phyloP scores from a whole-genome alignment of 2,888 invertebrate genomes.

The Morpho achilles region DNA sequence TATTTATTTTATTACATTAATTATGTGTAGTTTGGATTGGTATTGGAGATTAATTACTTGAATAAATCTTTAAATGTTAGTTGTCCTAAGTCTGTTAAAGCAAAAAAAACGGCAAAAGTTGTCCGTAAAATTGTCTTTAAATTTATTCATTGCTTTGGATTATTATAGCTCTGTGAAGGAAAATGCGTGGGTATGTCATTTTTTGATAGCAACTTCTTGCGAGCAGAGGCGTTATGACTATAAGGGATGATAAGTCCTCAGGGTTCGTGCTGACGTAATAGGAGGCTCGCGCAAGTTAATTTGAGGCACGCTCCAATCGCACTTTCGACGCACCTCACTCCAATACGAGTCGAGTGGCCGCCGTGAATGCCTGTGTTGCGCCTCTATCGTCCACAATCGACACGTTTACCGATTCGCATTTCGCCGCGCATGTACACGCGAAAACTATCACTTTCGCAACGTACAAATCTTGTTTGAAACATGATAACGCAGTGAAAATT shows the following conservation, averaged over 20 bases:
- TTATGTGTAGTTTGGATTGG: conserved; percentile 4
- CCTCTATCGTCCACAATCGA: conserved; percentile 31
- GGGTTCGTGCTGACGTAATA: conserved; percentile 24
- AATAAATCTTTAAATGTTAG: conserved; percentile 13
- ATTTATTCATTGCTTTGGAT: too few species aligned
- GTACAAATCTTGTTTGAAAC: conserved; percentile 40
- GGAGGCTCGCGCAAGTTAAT: conserved; percentile 19
- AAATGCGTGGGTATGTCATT: not conserved
- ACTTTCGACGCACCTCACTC: conserved; percentile 15
- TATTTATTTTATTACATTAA: conserved; percentile 16
- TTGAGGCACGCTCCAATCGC: conserved; percentile 18
- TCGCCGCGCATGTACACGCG: conserved; percentile 40
- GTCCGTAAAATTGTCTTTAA: not conserved
- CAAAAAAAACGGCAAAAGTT: not conserved
- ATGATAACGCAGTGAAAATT: conserved; percentile 58
- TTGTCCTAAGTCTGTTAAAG: conserved; percentile 5
- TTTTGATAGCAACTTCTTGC: not conserved
- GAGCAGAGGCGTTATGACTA: not conserved
- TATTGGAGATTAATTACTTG: conserved; percentile 12
- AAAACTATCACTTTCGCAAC: conserved; percentile 61
- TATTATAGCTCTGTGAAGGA: too few species aligned
- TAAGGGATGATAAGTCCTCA: conserved; percentile 12
- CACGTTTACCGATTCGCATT: conserved; percentile 44
- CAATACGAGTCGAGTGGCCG: conserved; percentile 44
- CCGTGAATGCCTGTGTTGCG: conserved; percentile 54